Base-by-base conservation (phyloP, 1,140 invertebrate species). In the Drosophila baimaii region DNA sequence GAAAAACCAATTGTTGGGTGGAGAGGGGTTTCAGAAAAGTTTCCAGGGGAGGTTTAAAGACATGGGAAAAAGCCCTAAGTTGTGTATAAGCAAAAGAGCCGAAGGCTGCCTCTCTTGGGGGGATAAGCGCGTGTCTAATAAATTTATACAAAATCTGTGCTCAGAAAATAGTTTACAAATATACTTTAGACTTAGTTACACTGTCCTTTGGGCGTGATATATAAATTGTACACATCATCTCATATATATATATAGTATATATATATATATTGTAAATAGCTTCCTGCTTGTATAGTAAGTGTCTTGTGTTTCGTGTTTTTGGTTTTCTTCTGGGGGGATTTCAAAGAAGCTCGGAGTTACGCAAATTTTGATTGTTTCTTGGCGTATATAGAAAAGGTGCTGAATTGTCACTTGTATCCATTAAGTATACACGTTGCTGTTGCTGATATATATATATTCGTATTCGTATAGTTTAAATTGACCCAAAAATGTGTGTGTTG, bases 81-180 rank as follows among this genome's bases (percentile, higher is more conserved):
- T 63, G 59, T 73, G 54, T 88, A 64, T 78, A 82, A 82, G 85
- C 75, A 83, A 86, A 83, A 73, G 52, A 82, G 76, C 80, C 79
- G 59, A 88, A 88, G 83, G 83, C 83, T 79, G 54, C 77, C 56
- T 78, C 58, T 69, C 47, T n/a, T n/a, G n/a, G 71, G 62, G 77
- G 55, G 70, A 77, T 58, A 71, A 78, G 79, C 55, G 70, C 74
- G 74, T 88, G 62, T 86, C 56, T 76, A 69, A 86, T 86, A 86
- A 86, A 83, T 86, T 80, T 79, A 88, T 89, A 88, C 71, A 88
- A 86, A 86, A 89, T 86, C 76, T 77, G 83, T 89, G 83, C 83
- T 86, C 84, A 88, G 83, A 88, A 86, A 86, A 86, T 86, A 86
- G 83, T 77, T 86, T 88, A 86, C 79, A 86, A 88, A 88, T 86